Conservation (phyloP, 2,888 invertebrate species). For the Polydrusus pterygomalis region DNA sequence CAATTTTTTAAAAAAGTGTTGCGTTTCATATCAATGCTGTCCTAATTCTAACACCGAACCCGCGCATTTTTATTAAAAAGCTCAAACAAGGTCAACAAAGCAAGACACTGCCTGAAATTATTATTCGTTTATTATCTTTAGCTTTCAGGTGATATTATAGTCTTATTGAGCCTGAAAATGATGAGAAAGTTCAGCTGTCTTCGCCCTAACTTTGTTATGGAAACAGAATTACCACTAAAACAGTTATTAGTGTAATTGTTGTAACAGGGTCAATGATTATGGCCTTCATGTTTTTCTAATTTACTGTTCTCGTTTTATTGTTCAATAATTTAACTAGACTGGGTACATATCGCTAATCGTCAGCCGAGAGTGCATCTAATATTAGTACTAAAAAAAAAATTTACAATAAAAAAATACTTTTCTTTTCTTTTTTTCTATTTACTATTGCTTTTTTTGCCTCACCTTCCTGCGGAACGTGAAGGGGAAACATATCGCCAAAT, state of each 20-base stretch:
- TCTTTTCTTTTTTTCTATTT: no score
- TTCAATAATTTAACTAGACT: no score
- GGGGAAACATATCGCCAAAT: no score
- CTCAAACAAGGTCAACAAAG: not conserved
- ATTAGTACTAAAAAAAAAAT: no score
- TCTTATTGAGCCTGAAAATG: constrained; percentile 62
- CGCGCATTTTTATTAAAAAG: not conserved
- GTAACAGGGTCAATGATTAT: constrained; percentile 54
- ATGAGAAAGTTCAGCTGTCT: constrained; percentile 68
- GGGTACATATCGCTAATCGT: no score
- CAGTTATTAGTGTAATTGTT: constrained; percentile 63
- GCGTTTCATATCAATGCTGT: no score
- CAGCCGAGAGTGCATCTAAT: no score
- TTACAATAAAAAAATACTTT: no score
- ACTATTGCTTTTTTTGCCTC: no score
- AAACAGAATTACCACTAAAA: constrained; percentile 70
- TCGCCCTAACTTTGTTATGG: constrained; percentile 68
- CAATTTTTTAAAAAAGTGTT: no score
- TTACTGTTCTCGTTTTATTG: not conserved
- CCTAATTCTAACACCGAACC: no score
- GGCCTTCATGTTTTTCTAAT: not conserved
- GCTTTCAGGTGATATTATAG: constrained; percentile 65
- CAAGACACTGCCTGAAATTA: constrained; percentile 26
- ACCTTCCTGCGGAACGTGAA: no score
- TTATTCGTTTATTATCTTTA: constrained; percentile 26